Evolutionary conservation across 1,140 invertebrate species (phyloP).

Genomic region (Bombus affinis): DNA sequence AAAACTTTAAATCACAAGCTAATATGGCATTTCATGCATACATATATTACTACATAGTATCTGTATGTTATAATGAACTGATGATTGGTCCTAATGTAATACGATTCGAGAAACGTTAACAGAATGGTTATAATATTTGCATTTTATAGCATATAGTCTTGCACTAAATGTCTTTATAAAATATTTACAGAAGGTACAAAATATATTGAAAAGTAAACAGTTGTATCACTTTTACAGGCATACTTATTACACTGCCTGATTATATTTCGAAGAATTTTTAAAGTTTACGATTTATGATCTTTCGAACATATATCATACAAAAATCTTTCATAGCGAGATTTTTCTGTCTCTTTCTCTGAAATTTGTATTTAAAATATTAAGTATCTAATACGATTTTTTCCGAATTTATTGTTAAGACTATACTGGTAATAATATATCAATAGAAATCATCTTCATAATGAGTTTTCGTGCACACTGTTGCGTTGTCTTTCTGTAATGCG

Average conservation of each 20-base stretch:
- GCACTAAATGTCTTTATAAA: conserved; percentile 45
- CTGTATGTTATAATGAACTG: conserved; percentile 48
- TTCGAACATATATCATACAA: conserved; percentile 38
- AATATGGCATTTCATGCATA: conserved; percentile 10
- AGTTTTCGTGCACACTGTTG: background rate
- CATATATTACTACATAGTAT: conserved; percentile 41
- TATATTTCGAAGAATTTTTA: conserved; percentile 52
- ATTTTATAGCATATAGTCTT: conserved; percentile 55
- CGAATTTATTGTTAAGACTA: conserved; percentile 1
- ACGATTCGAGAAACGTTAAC: conserved; percentile 30
- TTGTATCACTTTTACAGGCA: conserved; percentile 46
- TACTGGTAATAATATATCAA: background rate
- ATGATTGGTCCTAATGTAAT: conserved; percentile 53
- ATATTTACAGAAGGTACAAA: conserved; percentile 51
- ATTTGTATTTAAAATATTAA: conserved; percentile 5
- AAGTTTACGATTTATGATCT: conserved; percentile 35
- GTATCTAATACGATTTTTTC: background rate
- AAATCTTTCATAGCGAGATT: conserved; percentile 20
- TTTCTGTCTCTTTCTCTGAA: background rate
- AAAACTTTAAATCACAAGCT: conserved; percentile 25
- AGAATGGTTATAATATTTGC: conserved; percentile 51
- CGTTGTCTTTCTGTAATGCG: conserved; percentile 25
- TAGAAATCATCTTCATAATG: background rate
- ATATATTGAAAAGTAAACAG: conserved; percentile 22
- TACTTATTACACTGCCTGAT: conserved; percentile 47